Evolutionary conservation across 2,797 vertebrate genomes (phyloP), one percentile per base, ranked within the genome.

Genomic region (Picus viridis): DNA sequence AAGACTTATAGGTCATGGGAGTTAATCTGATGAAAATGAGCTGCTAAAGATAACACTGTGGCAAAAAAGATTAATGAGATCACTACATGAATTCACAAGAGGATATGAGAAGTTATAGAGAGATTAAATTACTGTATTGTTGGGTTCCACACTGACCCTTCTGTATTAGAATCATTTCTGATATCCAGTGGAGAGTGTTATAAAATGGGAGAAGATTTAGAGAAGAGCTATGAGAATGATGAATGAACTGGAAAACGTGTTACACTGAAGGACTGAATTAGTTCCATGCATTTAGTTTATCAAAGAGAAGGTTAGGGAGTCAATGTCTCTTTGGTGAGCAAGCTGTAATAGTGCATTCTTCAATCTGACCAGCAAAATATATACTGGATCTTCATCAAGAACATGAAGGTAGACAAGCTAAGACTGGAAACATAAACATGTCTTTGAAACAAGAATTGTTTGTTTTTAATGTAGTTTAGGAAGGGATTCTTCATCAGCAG

Each of bases 1-100:
- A 81, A 68, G 74, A 86, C 23, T 78, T 76, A 16, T 7, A 82
- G 90, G 75, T 92, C 78, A 73, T 34, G 34, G 34, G 27, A 72
- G 84, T 90, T 94, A 95, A 92, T 90, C 90, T 95, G 88, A 92
- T 92, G 88, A 95, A 96, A 95, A 96, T 89, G 94, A 96, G 78
- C 86, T 94, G 86, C 90, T 94, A 88, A 90, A 94, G 93, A 93
- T 95, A 95, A 94, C 78, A 79, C 30, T 71, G 68, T 90, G 86
- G 75, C 78, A 95, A 92, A 93, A 43, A 93, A 94, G 90, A 90
- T 95, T 95, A 96, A 95, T 94, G 94, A 91, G 84, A 85, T 69
- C 86, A 90, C 88, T 93, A 76, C 77, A 68, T 88, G 56, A 86
- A 93, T 93, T 82, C 92, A 92, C 61, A 85, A 88, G 90, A 88